Evolutionary conservation across 92 coral and sea anemone species (phyloP).

Genomic region (Paramuricea clavata): DNA sequence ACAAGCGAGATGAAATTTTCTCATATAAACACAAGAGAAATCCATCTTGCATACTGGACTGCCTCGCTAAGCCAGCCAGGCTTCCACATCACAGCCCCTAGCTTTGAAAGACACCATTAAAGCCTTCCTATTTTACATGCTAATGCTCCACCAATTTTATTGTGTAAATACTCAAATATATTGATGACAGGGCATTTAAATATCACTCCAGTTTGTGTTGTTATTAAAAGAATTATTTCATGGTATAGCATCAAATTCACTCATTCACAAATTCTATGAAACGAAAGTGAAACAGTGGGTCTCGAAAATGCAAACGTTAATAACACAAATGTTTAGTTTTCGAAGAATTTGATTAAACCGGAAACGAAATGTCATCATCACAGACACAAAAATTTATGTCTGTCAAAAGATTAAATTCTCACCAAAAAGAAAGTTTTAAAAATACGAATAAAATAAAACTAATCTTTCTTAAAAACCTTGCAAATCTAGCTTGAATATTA

Average conservation of each 20-base stretch:
- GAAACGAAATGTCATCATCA: neutral
- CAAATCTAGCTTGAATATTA: neutral
- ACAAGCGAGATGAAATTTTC: too few species aligned
- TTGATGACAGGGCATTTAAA: neutral
- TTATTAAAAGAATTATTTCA: neutral
- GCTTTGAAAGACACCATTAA: too few species aligned
- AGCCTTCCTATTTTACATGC: too few species aligned
- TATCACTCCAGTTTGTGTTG: neutral
- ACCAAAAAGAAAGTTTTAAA: neutral
- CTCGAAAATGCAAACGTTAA: neutral
- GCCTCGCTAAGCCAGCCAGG: too few species aligned
- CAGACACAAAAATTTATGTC: neutral
- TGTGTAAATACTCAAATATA: neutral
- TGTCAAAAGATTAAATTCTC: neutral
- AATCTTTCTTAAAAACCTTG: neutral
- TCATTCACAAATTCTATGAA: neutral
- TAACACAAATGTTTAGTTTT: neutral
- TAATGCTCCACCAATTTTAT: too few species aligned
- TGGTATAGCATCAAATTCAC: neutral
- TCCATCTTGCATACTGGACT: too few species aligned
- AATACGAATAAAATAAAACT: neutral
- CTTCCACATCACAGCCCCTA: too few species aligned
- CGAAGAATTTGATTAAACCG: conserved; percentile 5
- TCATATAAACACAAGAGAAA: too few species aligned
- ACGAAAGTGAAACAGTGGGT: conserved; percentile 5